These are phyloP conservation scores for Onychomys torridus DNA, from an alignment of 2,797 vertebrate genomes.

Conservation along the genomic window DNA sequence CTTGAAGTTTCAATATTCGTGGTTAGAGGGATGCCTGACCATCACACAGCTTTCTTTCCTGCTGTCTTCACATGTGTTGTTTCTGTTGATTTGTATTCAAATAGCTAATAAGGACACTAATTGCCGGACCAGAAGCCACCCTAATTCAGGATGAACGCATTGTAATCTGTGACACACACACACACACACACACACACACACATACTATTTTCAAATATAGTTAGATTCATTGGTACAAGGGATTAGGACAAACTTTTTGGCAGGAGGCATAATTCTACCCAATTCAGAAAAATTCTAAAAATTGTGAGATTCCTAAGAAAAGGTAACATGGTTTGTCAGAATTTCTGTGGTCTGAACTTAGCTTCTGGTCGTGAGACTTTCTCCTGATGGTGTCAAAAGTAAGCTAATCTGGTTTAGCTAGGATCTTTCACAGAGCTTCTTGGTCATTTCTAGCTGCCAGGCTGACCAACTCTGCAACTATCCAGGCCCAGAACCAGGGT, in stretches of 20 bases:
- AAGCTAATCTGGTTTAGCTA: not conserved
- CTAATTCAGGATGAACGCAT: not conserved
- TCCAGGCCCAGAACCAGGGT: not conserved
- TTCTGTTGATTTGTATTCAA: not conserved
- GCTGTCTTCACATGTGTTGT: not conserved
- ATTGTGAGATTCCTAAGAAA: not conserved
- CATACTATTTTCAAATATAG: not conserved
- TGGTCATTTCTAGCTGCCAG: not conserved
- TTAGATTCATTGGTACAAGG: not conserved
- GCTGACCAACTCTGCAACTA: not conserved
- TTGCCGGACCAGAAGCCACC: not conserved
- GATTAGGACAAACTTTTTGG: not conserved
- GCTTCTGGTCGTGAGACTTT: conserved; percentile 22
- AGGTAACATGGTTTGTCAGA: not conserved
- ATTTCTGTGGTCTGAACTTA: not conserved
- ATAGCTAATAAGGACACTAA: not conserved
- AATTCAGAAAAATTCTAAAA: conserved; percentile 58
- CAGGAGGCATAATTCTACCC: not conserved
- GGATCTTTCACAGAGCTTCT: not conserved
- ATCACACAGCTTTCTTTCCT: not conserved
- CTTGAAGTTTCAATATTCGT: not conserved
- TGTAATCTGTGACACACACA: not conserved
- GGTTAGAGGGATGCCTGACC: not conserved
- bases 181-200: not conserved
- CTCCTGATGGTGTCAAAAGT: not conserved